Evolutionary conservation across 2,113 vertebrate genomes (phyloP).

Genomic region (Eidolon helvum): DNA sequence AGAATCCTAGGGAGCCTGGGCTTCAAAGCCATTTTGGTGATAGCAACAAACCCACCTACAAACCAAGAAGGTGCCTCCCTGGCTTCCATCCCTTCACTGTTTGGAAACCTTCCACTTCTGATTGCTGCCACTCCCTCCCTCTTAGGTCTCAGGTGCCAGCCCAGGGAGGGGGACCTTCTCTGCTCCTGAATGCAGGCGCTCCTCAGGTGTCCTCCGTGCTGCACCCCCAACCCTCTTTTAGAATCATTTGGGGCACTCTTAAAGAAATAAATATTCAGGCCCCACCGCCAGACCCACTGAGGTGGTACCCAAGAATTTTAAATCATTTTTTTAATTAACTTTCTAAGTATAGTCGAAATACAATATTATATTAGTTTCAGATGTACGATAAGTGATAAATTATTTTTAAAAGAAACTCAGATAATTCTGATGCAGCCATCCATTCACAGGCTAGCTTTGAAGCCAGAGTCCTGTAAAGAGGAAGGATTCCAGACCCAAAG

Average conservation of each 20-base stretch:
- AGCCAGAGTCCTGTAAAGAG: neutral
- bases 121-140: neutral
- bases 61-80: neutral
- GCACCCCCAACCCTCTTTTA: neutral
- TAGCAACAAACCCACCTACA: neutral
- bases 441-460: neutral
- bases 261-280: neutral
- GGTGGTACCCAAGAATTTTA: neutral
- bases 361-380: neutral
- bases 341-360: neutral
- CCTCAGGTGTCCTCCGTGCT: rapidly evolving
- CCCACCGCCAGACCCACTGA: neutral
- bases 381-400: neutral
- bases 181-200: neutral
- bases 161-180: neutral
- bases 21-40: neutral
- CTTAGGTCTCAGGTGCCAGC: rapidly evolving
- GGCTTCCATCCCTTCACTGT: too few species aligned
- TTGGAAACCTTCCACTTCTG: neutral
- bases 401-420: neutral
- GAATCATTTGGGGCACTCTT: neutral
- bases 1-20: neutral
- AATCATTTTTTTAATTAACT: neutral
- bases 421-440: neutral
- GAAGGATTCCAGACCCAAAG: neutral